phyloP scores from a whole-genome alignment of 2,113 vertebrate genomes.

The Panthera leo region DNA sequence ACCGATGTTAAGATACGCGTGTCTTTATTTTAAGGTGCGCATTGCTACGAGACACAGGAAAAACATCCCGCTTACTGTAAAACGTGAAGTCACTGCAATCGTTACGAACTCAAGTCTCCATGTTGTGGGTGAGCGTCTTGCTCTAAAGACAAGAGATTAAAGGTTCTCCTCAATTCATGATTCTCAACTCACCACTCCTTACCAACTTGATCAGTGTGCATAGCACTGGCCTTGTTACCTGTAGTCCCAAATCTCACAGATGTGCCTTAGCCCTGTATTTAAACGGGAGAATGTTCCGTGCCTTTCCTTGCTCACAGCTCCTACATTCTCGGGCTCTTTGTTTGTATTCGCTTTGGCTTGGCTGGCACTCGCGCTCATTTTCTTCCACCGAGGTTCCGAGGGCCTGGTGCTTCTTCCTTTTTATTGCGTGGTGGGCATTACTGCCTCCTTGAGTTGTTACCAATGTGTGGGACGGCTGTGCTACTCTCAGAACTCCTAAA shows the following conservation, averaged over 20 bases:
- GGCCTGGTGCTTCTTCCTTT: not conserved
- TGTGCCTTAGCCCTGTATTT: not conserved
- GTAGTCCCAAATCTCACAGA: not conserved
- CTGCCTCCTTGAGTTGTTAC: not conserved
- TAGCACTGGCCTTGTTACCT: not conserved
- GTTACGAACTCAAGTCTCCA: not conserved
- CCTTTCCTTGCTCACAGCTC: not conserved
- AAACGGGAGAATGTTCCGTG: not conserved
- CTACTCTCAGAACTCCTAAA: not conserved
- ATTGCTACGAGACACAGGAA: not conserved
- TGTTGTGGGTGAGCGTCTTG: not conserved
- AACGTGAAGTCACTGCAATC: not conserved
- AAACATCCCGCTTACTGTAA: not conserved
- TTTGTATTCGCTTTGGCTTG: not conserved
- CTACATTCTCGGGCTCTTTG: not conserved
- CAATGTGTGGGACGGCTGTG: not conserved
- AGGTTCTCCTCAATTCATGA: too few relatives aligned
- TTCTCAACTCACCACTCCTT: too few relatives aligned
- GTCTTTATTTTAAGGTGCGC: not conserved
- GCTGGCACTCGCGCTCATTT: not conserved
- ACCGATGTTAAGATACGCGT: not conserved
- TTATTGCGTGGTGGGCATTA: too few relatives aligned
- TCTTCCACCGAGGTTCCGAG: fast-evolving
- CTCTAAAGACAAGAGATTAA: too few relatives aligned
- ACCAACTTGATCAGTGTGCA: fast-evolving